Evolutionary conservation across 2,113 vertebrate genomes (phyloP).

Genomic region (Pterocles burchelli): DNA sequence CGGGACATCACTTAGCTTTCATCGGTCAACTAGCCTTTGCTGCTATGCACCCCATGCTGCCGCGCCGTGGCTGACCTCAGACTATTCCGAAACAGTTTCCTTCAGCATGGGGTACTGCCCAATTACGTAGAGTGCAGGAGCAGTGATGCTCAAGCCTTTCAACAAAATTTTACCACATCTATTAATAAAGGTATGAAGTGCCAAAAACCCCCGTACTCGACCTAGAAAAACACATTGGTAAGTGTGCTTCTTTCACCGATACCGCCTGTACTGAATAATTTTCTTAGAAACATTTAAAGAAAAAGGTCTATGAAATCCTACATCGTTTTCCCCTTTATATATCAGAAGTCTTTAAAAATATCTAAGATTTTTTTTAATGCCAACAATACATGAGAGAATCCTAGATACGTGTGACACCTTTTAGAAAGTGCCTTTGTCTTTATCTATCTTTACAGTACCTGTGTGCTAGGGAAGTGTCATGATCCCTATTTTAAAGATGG

Average conservation of each 20-base stretch:
- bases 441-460: conserved; percentile 3
- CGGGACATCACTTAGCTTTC: not conserved
- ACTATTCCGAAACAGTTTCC: not conserved
- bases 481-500: conserved; percentile 53
- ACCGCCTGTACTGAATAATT: conserved; percentile 7
- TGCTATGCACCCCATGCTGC: not conserved
- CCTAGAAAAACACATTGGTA: conserved; percentile 51
- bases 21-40: conserved; percentile 14
- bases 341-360: conserved; percentile 42
- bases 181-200: not conserved
- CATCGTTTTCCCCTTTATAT: not conserved
- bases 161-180: conserved; percentile 6
- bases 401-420: conserved; percentile 37
- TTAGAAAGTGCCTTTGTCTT: conserved; percentile 59
- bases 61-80: not conserved
- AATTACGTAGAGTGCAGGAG: conserved; percentile 23
- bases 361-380: conserved; percentile 37
- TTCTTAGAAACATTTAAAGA: not conserved
- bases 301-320: not conserved
- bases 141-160: not conserved
- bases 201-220: not conserved
- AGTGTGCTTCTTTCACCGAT: not conserved
- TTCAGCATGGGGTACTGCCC: conserved; percentile 8
- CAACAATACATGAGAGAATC: conserved; percentile 55
- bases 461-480: conserved; percentile 46